A percentile compares a stretch with the other conserved stretches of the same genome.
phyloP scores from a whole-genome alignment of 2,113 vertebrate species.

The Lamprotornis superbus region DNA sequence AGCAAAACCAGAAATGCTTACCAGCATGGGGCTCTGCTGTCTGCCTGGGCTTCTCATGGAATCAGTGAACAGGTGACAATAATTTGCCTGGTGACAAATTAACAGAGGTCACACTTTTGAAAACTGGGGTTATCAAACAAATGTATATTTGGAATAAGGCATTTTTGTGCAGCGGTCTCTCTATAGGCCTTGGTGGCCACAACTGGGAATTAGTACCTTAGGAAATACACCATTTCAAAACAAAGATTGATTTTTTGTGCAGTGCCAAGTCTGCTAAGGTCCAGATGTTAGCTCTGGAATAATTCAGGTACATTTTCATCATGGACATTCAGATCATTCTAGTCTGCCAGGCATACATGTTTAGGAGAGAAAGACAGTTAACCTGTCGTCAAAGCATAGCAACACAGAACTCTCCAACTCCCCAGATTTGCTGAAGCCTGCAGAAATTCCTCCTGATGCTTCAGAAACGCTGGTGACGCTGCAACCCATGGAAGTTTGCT shows the following conservation, averaged over 20 bases:
- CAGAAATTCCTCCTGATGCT: background rate
- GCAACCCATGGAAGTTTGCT: background rate
- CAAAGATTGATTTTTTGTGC: constrained; percentile 12
- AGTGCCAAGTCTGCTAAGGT: background rate
- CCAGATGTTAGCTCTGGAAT: constrained; percentile 31
- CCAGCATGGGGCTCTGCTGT: constrained; percentile 25
- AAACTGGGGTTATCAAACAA: constrained; percentile 26
- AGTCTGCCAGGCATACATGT: background rate
- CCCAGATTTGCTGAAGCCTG: background rate
- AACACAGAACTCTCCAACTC: background rate
- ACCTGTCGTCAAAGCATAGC: background rate
- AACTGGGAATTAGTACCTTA: background rate
- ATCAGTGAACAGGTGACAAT: constrained; percentile 44
- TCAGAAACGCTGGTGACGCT: background rate
- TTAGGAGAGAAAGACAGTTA: background rate
- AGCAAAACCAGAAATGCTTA: constrained; percentile 34
- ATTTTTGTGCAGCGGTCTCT: background rate
- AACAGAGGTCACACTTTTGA: constrained; percentile 52
- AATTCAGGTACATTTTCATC: background rate
- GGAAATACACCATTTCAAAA: constrained; percentile 2
- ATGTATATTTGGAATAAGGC: background rate
- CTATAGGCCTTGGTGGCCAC: background rate
- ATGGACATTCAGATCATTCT: background rate
- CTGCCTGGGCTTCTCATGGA: constrained; percentile 23
- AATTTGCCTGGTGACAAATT: constrained; percentile 60